Base-by-base conservation (phyloP, 2,113 vertebrate genomes). In the Amazona vittata region DNA sequence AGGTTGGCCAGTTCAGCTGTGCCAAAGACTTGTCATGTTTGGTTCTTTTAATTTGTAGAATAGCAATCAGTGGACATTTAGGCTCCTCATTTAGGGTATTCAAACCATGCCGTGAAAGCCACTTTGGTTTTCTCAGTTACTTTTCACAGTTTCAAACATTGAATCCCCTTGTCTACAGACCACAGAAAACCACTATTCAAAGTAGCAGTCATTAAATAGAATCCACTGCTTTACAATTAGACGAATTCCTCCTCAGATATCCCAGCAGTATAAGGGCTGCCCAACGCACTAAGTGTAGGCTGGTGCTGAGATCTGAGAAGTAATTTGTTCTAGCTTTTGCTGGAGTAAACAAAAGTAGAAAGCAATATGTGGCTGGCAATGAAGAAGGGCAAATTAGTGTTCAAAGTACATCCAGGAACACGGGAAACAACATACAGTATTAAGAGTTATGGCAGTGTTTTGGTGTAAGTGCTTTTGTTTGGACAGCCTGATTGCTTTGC, bases 21-120 rank as follows among this genome's bases (percentile, higher is more conserved):
- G 33, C 10, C 37, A 29, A 71, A 92, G 39, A 33, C 1, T 10
- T 11, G 3, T 5, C 0, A 0, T 12, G 2, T 41, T 59, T 57
- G 11, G 12, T 70, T 25, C 60, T 20, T 63, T 73, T 16, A 10
- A 64, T 64, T 3, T 71, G 26, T 7, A 52, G 15, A 57, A 15
- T 2, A n/a, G 12, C 11, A 24, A 19, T 11, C 2, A 0, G 21
- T 24, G 21, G 10, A 55, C 5, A 3, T 71, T 67, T 43, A 85
- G 16, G 11, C 37, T 68, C 21, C 14, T 71, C 2, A 1, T 31
- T 78, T 25, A 49, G 5, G 6, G 8, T 64, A 65, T 19, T 65
- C 49, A 62, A 52, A 39, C 6, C 9, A 24, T 55, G 10, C 12
- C 43, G 14, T 20, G 10, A 59, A 59, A 59, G 5, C 5, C 11